These are phyloP conservation scores for Thereuonema tuberculata DNA, from an alignment of 1,140 invertebrate genomes.

Conservation along the genomic window DNA sequence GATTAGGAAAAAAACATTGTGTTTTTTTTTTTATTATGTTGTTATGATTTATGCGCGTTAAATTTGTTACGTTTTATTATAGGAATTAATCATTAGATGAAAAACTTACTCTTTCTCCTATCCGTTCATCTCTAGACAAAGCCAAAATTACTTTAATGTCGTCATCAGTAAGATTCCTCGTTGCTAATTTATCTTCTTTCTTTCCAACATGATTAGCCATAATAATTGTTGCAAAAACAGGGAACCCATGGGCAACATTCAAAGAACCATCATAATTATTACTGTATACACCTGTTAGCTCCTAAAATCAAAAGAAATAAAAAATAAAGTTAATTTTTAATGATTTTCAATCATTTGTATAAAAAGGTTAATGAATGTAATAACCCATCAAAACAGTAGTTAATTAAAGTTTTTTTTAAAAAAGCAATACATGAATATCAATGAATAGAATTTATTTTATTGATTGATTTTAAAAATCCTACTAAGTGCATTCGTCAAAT, in stretches of 20 bases:
- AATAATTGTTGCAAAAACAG: slow-evolving; percentile 95
- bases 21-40: too few species aligned
- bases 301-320: slow-evolving; percentile 27
- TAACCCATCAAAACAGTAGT: not conserved
- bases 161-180: slow-evolving; percentile 85
- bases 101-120: slow-evolving; percentile 68
- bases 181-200: slow-evolving; percentile 80
- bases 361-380: not conserved
- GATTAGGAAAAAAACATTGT: too few species aligned
- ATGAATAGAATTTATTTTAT: too few species aligned
- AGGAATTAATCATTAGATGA: too few species aligned
- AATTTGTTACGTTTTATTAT: too few species aligned
- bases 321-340: not conserved
- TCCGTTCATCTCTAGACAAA: slow-evolving; percentile 81
- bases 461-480: too few species aligned
- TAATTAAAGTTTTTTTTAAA: slow-evolving; percentile 3
- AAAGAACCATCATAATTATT: slow-evolving; percentile 96
- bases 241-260: slow-evolving; percentile 83
- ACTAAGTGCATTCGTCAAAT: too few species aligned
- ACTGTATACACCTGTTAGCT: slow-evolving; percentile 78
- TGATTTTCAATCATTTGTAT: too few species aligned
- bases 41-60: too few species aligned
- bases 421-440: too few species aligned
- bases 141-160: slow-evolving; percentile 78
- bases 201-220: slow-evolving; percentile 91